phyloP scores from a whole-genome alignment of 2,113 vertebrate species.

The Plecotus auritus region DNA sequence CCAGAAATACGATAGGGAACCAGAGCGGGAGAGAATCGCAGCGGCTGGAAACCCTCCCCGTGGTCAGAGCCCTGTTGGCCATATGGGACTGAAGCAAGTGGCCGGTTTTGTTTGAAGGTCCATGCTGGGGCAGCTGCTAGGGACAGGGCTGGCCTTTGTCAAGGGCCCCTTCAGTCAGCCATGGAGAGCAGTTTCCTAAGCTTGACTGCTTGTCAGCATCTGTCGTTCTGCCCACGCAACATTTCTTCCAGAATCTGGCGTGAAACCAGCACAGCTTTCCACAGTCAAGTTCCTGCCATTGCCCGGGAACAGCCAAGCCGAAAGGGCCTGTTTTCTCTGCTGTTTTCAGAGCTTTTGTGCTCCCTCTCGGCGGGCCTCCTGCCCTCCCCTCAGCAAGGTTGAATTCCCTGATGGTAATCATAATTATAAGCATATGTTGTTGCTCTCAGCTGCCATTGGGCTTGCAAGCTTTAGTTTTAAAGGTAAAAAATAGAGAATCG shows the following conservation, averaged over 20 bases:
- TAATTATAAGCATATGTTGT: slow-evolving; percentile 86
- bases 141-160: background rate
- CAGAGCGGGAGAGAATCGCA: background rate
- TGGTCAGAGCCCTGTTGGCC: rapidly evolving
- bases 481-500: slow-evolving; percentile 17
- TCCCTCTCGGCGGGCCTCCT: slow-evolving; percentile 78
- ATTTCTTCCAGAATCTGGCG: slow-evolving; percentile 59
- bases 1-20: background rate
- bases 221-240: slow-evolving; percentile 57
- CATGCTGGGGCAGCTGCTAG: background rate
- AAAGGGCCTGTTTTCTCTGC: slow-evolving; percentile 57
- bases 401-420: slow-evolving; percentile 82
- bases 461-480: slow-evolving; percentile 70
- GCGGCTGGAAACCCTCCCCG: rapidly evolving
- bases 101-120: background rate
- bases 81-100: rapidly evolving
- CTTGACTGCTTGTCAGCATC: slow-evolving; percentile 59
- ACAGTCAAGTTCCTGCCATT: slow-evolving; percentile 70
- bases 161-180: background rate
- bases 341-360: slow-evolving; percentile 66
- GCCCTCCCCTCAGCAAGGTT: slow-evolving; percentile 76
- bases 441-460: slow-evolving; percentile 78
- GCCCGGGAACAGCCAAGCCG: slow-evolving; percentile 69
- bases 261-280: slow-evolving; percentile 66
- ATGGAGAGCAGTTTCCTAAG: background rate